Evolutionary conservation across 1,140 invertebrate species (phyloP), one percentile per base, ranked within the genome.

Genomic region (Tyrophagus putrescentiae): DNA sequence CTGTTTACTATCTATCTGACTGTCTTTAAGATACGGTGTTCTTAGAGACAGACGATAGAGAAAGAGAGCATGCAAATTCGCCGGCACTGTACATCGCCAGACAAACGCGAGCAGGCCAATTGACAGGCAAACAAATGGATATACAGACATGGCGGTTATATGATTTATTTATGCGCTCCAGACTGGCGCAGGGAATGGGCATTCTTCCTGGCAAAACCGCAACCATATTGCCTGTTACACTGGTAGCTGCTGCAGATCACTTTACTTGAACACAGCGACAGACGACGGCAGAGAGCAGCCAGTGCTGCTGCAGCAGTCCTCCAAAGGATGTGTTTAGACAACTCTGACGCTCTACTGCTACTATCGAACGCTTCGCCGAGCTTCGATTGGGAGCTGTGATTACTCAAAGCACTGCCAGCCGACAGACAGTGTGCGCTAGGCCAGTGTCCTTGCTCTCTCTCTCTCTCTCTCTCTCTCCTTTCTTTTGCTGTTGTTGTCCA

Each of bases 121-220:
- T 48, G 45, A 48, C 45, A 48, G 45, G 45, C 45, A 48, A 48
- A 48, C 45, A 48, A 48, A 48, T 48, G 18, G 36, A 21, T 39
- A 39, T 39, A 39, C 21, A 6, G 7, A 29, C 45, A 48, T 29
- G 21, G 45, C 6, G 18, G 45, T 7, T 21, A 6, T 48, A 48
- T 48, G 7, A 48, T 48, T 48, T 48, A 48, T 48, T 48, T 48
- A 48, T 48, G 45, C 45, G 7, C 23, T 29, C 45, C 18, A 7
- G n/a, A n/a, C n/a, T n/a, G n/a, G n/a, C n/a, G n/a, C n/a, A n/a
- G n/a, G n/a, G n/a, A n/a, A n/a, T n/a, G n/a, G n/a, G n/a, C n/a
- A n/a, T n/a, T n/a, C n/a, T n/a, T n/a, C n/a, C n/a, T n/a, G n/a
- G n/a, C n/a, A n/a, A n/a, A n/a, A n/a, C n/a, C n/a, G n/a, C n/a